Evolutionary conservation across 2,888 invertebrate genomes (phyloP), one percentile per base, ranked within the genome.

Genomic region (Chymomyza caudatula): DNA sequence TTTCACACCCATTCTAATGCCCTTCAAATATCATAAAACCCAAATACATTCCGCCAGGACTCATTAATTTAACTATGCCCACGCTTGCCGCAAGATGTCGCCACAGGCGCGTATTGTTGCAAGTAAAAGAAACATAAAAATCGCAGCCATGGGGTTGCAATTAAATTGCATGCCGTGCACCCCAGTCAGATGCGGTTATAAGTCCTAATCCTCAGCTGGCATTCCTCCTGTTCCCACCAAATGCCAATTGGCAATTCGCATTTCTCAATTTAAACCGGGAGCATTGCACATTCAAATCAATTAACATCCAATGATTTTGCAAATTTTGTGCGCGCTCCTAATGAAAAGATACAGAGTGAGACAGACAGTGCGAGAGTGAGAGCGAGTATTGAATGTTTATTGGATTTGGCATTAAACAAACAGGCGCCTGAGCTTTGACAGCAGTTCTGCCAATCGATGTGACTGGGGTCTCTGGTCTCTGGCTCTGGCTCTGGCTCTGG

Each of bases 281-380:
- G 13, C 25, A 23, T 4, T 65, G 80, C 66, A 76, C 76, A 79
- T 78, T 73, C 76, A 85, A 86, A 82, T 87, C 85, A 85, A 85
- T 85, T 85, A 87, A 76, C 60, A 65, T 75, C 63, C 74, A 82
- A 75, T 87, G 87, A 85, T 74, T 63, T 74, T 73, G 87, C 85
- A 76, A 68, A 66, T 53, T 74, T 76, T 63, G 68, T 60, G 20
- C 8, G 47, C 51, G 74, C 8, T 37, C 11, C 11, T 74, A 67
- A 77, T 69, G 71, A 69, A 69, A 75, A 69, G 72, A 65, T 73
- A 80, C 66, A 71, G 69, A 70, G 77, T 11, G 11, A 11, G 29
- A 11, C 11, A 5, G 29, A 8, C 4, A 8, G 29, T 8, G 1
- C 11, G 11, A 11, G 25, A 6, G 5, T 6, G 29, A 37, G 29